phyloP scores from a whole-genome alignment of 2,888 invertebrate species.

The Oxytorus armatus region DNA sequence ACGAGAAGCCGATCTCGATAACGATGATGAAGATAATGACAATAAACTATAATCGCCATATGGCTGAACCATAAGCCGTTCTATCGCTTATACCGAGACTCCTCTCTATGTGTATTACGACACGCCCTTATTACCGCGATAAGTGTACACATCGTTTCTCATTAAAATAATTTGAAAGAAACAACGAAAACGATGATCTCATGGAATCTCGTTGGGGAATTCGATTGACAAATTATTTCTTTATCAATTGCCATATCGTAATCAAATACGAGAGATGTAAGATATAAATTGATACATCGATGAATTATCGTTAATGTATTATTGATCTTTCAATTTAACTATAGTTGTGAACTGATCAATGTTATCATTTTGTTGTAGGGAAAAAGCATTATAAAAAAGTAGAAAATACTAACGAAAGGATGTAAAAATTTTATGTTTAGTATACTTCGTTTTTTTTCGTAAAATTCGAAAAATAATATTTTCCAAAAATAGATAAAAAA shows the following conservation, averaged over 20 bases:
- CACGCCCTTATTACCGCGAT: conserved; percentile 72
- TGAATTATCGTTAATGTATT: conserved; percentile 1
- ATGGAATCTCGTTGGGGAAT: conserved; percentile 20
- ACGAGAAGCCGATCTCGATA: conserved; percentile 67
- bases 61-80: conserved; percentile 31
- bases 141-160: conserved; percentile 39
- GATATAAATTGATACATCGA: not conserved
- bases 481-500: no score
- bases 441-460: no score
- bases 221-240: conserved; percentile 58
- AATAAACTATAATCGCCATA: conserved; percentile 63
- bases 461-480: no score
- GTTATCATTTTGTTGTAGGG: no score
- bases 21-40: conserved; percentile 72
- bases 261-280: conserved; percentile 7
- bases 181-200: conserved; percentile 18
- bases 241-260: conserved; percentile 48
- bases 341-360: no score
- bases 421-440: no score
- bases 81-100: conserved; percentile 32
- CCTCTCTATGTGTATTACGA: conserved; percentile 62
- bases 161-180: not conserved
- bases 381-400: no score
- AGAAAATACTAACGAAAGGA: no score
- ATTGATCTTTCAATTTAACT: no score